Conservation (phyloP, 2,888 invertebrate species). For the Phengaris alcon region DNA sequence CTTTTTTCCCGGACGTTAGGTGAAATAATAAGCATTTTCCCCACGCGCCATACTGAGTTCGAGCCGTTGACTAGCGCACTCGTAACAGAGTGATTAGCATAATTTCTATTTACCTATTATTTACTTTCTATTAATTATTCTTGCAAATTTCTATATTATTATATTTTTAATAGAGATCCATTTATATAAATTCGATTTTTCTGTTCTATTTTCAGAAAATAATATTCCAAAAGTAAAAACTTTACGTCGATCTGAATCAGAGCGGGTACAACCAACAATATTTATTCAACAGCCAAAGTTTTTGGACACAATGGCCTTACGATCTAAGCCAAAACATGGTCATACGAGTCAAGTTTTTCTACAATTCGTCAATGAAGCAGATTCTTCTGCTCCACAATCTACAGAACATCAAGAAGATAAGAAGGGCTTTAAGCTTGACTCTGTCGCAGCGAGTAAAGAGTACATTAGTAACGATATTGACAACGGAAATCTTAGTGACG, state of each 20-base stretch:
- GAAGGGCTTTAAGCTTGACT: neutral
- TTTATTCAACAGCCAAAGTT: slow-evolving; percentile 80
- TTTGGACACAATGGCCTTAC: slow-evolving; percentile 91
- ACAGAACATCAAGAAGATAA: slow-evolving; percentile 22
- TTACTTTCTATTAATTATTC: too few species aligned
- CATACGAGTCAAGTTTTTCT: slow-evolving; percentile 82
- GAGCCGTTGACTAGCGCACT: too few species aligned
- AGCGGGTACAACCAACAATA: slow-evolving; percentile 59
- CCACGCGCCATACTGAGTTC: too few species aligned
- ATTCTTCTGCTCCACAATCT: slow-evolving; percentile 40
- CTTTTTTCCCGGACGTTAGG: too few species aligned
- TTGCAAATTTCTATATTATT: too few species aligned
- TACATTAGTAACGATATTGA: slow-evolving; percentile 49
- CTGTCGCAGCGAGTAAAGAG: slow-evolving; percentile 13
- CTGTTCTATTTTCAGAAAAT: slow-evolving; percentile 61
- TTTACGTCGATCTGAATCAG: slow-evolving; percentile 73
- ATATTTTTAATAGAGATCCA: neutral
- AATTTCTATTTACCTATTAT: too few species aligned
- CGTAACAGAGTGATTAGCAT: too few species aligned
- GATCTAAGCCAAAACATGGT: slow-evolving; percentile 81
- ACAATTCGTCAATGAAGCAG: slow-evolving; percentile 61
- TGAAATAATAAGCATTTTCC: too few species aligned
- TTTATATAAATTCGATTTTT: neutral
- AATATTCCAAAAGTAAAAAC: slow-evolving; percentile 65
- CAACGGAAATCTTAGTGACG: slow-evolving; percentile 65